Percentiles rank a stretch among this genome's conserved stretches.
Conservation (phyloP, 2,797 vertebrate species). For the Molossus molossus region DNA sequence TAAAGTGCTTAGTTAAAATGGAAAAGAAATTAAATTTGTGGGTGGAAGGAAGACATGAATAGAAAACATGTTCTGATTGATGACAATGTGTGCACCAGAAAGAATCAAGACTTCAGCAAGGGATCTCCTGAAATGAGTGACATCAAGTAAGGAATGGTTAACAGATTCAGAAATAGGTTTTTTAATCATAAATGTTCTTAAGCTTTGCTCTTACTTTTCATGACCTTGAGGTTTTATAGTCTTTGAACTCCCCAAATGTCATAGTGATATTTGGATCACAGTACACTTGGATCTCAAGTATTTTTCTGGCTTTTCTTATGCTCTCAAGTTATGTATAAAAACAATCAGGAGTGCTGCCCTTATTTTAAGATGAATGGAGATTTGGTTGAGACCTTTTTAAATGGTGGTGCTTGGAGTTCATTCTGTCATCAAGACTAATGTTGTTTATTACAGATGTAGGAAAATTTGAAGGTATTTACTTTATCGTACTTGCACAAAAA, state of each 20-base stretch:
- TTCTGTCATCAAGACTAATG: not conserved
- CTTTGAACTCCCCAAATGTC: not conserved
- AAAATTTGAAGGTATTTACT: slow-evolving; percentile 24
- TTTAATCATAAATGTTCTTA: not conserved
- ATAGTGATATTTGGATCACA: not conserved
- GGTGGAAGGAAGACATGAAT: not conserved
- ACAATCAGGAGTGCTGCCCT: not conserved
- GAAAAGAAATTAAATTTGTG: not conserved
- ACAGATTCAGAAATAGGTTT: not conserved
- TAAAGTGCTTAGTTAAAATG: not conserved
- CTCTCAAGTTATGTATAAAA: not conserved
- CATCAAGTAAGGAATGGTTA: not conserved
- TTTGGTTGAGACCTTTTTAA: not conserved
- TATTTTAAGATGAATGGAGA: not conserved
- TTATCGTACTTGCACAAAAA: not conserved
- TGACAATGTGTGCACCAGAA: not conserved
- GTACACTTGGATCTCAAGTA: not conserved
- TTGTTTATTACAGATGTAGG: not conserved
- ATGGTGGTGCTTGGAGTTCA: slow-evolving; percentile 13
- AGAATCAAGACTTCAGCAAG: not conserved
- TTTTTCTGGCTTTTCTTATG: not conserved
- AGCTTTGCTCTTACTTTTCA: slow-evolving; percentile 21
- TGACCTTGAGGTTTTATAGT: not conserved
- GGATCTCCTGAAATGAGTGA: not conserved
- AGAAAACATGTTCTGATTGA: not conserved